Evolutionary conservation across 2,797 vertebrate genomes (phyloP).

Genomic region (Paratrypauchen microcephalus): DNA sequence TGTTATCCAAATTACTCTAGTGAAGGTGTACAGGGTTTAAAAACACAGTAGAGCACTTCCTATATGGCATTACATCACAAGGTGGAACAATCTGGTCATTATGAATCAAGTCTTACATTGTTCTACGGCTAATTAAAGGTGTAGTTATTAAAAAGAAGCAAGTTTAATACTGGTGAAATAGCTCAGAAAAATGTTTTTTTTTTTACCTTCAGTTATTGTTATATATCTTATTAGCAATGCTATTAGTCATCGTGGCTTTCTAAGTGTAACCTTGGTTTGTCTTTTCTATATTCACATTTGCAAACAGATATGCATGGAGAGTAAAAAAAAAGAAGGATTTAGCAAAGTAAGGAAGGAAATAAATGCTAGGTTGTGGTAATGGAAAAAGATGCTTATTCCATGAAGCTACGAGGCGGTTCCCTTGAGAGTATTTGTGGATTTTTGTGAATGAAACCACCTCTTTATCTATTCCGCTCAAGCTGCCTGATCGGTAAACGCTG

Average conservation of each 20-base stretch:
- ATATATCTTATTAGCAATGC: neutral
- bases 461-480: constrained; percentile 58
- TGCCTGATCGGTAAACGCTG: constrained; percentile 57
- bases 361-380: constrained; percentile 35
- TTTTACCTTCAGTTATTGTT: constrained; percentile 49
- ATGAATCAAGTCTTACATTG: too few relatives aligned
- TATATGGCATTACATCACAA: too few relatives aligned
- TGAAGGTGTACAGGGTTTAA: too few relatives aligned
- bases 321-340: constrained; percentile 36
- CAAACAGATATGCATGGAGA: constrained; percentile 15
- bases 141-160: too few relatives aligned
- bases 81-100: too few relatives aligned
- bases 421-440: constrained; percentile 45
- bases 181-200: too few relatives aligned
- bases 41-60: too few relatives aligned
- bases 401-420: constrained; percentile 38
- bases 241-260: constrained; percentile 23
- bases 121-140: too few relatives aligned
- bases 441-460: constrained; percentile 62
- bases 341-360: constrained; percentile 33
- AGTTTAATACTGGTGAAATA: too few relatives aligned
- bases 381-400: constrained; percentile 34
- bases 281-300: constrained; percentile 60
- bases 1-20: too few relatives aligned
- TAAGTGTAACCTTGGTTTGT: neutral